phyloP scores from a whole-genome alignment of 2,888 invertebrate genomes.

The Andrena flavipes region DNA sequence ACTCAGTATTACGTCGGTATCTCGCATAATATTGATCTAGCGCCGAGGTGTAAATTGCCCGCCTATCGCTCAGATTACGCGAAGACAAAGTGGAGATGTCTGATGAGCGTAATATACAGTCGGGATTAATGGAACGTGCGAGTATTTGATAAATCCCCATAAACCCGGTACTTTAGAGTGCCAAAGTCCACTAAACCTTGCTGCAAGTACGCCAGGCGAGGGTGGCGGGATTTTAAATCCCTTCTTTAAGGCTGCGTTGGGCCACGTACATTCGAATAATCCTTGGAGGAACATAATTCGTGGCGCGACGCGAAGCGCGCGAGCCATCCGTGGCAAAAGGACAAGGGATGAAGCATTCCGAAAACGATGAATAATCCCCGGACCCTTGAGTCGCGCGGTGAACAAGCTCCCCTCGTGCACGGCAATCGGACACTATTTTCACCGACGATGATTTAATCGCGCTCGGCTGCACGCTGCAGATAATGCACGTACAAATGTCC shows the following conservation, averaged over 20 bases:
- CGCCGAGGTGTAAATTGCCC: too few species aligned
- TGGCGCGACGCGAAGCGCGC: background rate
- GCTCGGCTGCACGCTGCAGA: constrained; percentile 14
- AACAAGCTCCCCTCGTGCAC: background rate
- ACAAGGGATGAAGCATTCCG: background rate
- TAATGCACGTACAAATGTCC: constrained; percentile 48
- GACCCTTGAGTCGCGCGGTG: background rate
- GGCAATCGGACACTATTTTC: constrained; percentile 34
- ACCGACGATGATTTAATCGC: constrained; percentile 48
- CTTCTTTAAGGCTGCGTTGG: background rate
- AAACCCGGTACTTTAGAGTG: too few species aligned
- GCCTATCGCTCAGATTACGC: too few species aligned
- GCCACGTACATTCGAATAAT: background rate
- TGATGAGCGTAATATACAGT: too few species aligned
- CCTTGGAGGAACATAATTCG: background rate
- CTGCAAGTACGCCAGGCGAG: too few species aligned
- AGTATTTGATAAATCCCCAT: too few species aligned
- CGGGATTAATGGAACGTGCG: too few species aligned
- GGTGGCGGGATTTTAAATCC: background rate
- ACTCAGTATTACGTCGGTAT: too few species aligned
- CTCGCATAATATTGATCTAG: too few species aligned
- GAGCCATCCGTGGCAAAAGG: background rate
- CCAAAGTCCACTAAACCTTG: too few species aligned
- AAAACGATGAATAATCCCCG: constrained; percentile 34
- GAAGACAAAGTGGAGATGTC: too few species aligned